These are phyloP conservation scores for Columba guinea DNA, from an alignment of 2,797 vertebrate species.

Conservation along the genomic window DNA sequence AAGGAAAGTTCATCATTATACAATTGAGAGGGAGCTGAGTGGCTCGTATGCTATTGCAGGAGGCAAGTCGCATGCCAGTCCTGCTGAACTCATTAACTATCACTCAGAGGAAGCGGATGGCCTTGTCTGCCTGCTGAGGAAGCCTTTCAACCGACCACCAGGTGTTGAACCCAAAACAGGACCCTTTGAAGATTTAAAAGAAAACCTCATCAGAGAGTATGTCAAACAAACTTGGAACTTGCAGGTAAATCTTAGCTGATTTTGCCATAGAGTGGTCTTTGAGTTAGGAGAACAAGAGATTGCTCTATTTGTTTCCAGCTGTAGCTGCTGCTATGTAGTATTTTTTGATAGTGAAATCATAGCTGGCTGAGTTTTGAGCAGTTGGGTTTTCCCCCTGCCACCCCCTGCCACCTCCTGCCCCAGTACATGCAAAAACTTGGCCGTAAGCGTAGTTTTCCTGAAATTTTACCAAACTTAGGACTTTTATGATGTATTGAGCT, in stretches of 20 bases:
- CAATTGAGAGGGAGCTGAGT: slow-evolving; percentile 89
- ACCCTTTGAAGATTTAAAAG: slow-evolving; percentile 94
- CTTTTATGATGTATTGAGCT: not conserved
- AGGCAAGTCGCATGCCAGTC: slow-evolving; percentile 86
- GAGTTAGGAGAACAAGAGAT: not conserved
- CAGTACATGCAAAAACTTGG: not conserved
- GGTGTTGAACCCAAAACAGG: slow-evolving; percentile 93
- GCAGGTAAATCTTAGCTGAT: slow-evolving; percentile 77
- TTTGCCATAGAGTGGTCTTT: not conserved
- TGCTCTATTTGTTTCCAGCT: not conserved
- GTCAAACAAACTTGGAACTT: slow-evolving; percentile 94
- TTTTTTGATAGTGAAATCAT: not conserved
- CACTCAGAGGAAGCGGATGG: slow-evolving; percentile 90
- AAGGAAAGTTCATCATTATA: slow-evolving; percentile 90
- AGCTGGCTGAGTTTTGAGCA: not conserved
- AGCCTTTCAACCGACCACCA: slow-evolving; percentile 86
- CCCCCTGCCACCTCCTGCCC: no score
- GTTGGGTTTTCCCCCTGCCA: not conserved
- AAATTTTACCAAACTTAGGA: not conserved
- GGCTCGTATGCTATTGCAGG: slow-evolving; percentile 91
- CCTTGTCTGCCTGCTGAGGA: slow-evolving; percentile 89
- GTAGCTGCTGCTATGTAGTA: not conserved
- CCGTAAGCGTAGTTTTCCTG: not conserved
- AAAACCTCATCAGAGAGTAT: slow-evolving; percentile 92
- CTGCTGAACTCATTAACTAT: slow-evolving; percentile 88